Conservation (phyloP, 2,797 vertebrate species). For the Neoniphon sammara region DNA sequence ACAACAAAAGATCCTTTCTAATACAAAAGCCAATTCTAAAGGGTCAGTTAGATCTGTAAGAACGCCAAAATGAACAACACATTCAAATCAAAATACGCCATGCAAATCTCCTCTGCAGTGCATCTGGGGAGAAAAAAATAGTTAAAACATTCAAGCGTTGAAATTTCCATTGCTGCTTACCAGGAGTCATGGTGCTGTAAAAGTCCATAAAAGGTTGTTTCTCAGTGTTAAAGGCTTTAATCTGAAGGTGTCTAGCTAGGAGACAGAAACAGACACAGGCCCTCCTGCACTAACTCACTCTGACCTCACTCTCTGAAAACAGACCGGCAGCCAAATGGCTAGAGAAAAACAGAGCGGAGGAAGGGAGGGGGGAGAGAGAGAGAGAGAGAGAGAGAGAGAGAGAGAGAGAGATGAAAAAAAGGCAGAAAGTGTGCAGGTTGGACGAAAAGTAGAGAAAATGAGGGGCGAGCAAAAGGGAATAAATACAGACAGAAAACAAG, state of each 20-base stretch:
- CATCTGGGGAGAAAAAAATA: slow-evolving; percentile 47
- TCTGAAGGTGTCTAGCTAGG: slow-evolving; percentile 75
- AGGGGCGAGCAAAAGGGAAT: slow-evolving; percentile 34
- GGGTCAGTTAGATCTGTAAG: slow-evolving; percentile 26
- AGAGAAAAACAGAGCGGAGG: slow-evolving; percentile 57
- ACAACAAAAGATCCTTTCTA: slow-evolving; percentile 5
- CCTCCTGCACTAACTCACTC: slow-evolving; percentile 79
- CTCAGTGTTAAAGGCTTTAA: slow-evolving; percentile 75
- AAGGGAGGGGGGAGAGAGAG: slow-evolving; percentile 29
- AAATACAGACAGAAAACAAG: slow-evolving; percentile 42
- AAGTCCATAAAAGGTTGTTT: slow-evolving; percentile 82
- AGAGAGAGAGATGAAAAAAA: background rate
- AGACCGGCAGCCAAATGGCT: slow-evolving; percentile 69
- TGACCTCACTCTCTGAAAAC: slow-evolving; percentile 81
- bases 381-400: slow-evolving; percentile 14
- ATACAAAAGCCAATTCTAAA: slow-evolving; percentile 14
- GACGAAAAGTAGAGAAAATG: background rate
- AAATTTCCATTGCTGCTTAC: slow-evolving; percentile 77
- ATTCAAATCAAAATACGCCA: slow-evolving; percentile 47
- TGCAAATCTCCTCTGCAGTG: slow-evolving; percentile 50
- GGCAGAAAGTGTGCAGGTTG: background rate
- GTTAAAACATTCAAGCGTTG: slow-evolving; percentile 63
- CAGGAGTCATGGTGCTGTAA: slow-evolving; percentile 64
- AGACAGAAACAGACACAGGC: slow-evolving; percentile 75
- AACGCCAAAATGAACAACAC: slow-evolving; percentile 27